A percentile compares a stretch with the other conserved stretches of the same genome.
Evolutionary conservation across 2,797 vertebrate species (phyloP).

Genomic region (Fundulus diaphanus): DNA sequence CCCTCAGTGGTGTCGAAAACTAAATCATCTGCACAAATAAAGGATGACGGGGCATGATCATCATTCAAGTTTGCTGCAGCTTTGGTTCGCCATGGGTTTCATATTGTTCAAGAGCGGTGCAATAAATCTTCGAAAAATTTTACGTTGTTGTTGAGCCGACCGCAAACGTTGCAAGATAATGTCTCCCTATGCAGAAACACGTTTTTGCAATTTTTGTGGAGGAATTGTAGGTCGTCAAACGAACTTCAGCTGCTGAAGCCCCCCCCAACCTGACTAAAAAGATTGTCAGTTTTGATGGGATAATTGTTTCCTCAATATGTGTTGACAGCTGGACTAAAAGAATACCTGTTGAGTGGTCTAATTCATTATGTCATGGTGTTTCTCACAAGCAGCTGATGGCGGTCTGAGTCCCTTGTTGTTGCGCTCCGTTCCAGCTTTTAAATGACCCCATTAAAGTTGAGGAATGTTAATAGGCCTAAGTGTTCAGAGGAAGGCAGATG

Average conservation of each 20-base stretch:
- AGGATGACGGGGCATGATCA: constrained; percentile 33
- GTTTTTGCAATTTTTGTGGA: background rate
- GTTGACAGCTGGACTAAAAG: background rate
- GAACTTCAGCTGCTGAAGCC: background rate
- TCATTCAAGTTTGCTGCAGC: background rate
- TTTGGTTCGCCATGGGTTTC: background rate
- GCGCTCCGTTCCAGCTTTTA: constrained; percentile 25
- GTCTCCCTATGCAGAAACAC: background rate
- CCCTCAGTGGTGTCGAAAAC: constrained; percentile 39
- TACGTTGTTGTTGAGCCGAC: background rate
- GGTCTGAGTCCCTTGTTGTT: constrained; percentile 34
- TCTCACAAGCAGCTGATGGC: constrained; percentile 25
- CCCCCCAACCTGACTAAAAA: background rate
- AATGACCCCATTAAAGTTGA: constrained; percentile 68
- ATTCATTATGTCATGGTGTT: constrained; percentile 24
- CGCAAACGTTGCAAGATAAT: background rate
- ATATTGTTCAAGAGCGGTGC: constrained; percentile 5
- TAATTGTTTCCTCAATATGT: constrained; percentile 6
- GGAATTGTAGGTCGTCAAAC: background rate
- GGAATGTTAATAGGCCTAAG: constrained; percentile 80
- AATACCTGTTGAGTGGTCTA: constrained; percentile 9
- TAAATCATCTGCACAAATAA: constrained; percentile 28
- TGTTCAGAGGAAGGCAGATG: constrained; percentile 72
- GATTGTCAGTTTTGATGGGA: background rate
- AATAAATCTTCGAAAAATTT: background rate